Evolutionary conservation across 2,797 vertebrate species (phyloP).

Genomic region (Uromys caudimaculatus): DNA sequence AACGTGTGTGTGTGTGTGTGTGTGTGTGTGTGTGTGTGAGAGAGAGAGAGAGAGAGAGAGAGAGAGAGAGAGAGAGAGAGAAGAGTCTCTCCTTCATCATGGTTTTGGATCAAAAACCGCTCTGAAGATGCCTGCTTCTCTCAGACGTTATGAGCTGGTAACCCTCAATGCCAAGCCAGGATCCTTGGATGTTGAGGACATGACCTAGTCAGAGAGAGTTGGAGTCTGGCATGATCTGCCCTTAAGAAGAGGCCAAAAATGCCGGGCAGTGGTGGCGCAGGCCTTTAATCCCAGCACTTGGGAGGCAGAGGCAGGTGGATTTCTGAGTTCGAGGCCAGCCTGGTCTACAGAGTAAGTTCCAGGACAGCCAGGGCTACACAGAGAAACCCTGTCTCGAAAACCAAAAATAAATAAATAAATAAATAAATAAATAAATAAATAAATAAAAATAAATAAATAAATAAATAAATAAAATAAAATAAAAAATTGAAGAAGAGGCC

Average conservation of each 20-base stretch:
- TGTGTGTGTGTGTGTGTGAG: neutral
- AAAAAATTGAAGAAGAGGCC: neutral
- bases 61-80: too few relatives aligned
- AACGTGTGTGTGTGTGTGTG: neutral
- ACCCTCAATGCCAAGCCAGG: neutral
- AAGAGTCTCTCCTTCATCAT: neutral
- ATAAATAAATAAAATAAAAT: too few relatives aligned
- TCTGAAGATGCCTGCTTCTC: neutral
- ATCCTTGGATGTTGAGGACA: neutral
- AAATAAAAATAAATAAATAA: too few relatives aligned
- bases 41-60: neutral
- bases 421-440: too few relatives aligned
- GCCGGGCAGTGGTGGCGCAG: too few relatives aligned
- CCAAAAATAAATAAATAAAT: too few relatives aligned
- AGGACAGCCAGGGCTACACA: too few relatives aligned
- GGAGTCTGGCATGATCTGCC: neutral
- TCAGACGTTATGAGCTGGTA: neutral
- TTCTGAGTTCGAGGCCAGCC: too few relatives aligned
- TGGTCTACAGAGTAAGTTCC: too few relatives aligned
- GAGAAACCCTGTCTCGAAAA: too few relatives aligned
- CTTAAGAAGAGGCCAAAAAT: neutral
- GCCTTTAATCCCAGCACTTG: too few relatives aligned
- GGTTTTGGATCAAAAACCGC: conserved; percentile 4
- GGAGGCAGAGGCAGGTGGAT: too few relatives aligned
- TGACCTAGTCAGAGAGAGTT: neutral